Evolutionary conservation across 2,888 invertebrate species (phyloP).

Genomic region (Acanthosoma haemorrhoidale): DNA sequence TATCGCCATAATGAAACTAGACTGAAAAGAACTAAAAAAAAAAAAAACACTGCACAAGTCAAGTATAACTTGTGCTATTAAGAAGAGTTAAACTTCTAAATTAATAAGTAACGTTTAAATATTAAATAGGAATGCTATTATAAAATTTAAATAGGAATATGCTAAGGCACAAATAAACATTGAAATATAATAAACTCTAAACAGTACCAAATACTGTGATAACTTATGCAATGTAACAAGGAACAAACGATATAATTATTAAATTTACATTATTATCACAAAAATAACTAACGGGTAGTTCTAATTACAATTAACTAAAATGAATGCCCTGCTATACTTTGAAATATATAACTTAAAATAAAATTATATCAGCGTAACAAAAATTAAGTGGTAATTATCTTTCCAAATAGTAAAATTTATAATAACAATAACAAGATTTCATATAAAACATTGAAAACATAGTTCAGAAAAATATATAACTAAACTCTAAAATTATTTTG

Average conservation of each 20-base stretch:
- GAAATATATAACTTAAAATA: not conserved
- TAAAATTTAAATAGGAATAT: too few species aligned
- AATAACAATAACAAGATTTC: not conserved
- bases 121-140: not conserved
- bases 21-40: too few species aligned
- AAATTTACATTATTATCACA: constrained; percentile 15
- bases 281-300: not conserved
- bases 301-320: constrained; percentile 7
- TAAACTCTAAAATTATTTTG: not conserved
- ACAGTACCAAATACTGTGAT: constrained; percentile 19
- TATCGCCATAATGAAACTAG: too few species aligned
- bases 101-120: too few species aligned
- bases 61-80: too few species aligned
- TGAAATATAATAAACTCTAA: constrained; percentile 18
- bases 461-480: not conserved
- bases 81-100: too few species aligned
- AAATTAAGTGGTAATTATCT: not conserved
- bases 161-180: constrained; percentile 6
- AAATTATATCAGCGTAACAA: not conserved
- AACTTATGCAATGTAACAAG: constrained; percentile 22
- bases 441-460: not conserved
- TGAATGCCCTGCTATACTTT: constrained; percentile 3
- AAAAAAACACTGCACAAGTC: too few species aligned
- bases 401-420: not conserved
- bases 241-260: constrained; percentile 11